phyloP scores from a whole-genome alignment of 2,797 vertebrate genomes.

The Sebastes cheni region DNA sequence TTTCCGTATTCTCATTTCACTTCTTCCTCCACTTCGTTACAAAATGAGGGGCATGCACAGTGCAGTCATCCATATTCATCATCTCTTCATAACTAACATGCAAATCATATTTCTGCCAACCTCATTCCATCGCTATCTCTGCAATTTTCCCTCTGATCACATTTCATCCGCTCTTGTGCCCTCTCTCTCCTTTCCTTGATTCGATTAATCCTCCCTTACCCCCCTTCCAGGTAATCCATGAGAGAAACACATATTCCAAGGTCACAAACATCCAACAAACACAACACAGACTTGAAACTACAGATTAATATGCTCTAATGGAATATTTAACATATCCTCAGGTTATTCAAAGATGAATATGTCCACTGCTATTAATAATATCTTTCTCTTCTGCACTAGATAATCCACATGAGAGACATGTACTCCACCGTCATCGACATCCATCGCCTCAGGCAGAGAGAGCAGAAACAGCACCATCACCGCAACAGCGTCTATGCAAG shows the following conservation, averaged over 20 bases:
- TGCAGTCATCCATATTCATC: constrained; percentile 54
- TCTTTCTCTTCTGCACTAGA: constrained; percentile 55
- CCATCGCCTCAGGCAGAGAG: constrained; percentile 90
- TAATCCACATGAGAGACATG: constrained; percentile 99
- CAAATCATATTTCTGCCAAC: constrained; percentile 51
- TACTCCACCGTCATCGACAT: constrained; percentile 99
- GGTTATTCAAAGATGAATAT: neutral
- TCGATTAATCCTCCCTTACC: constrained; percentile 29
- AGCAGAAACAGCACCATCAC: constrained; percentile 85
- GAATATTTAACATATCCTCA: neutral
- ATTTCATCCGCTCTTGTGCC: constrained; percentile 45
- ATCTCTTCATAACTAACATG: constrained; percentile 29
- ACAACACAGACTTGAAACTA: neutral
- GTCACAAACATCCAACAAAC: constrained; percentile 85
- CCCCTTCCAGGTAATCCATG: constrained; percentile 81
- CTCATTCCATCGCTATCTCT: constrained; percentile 32
- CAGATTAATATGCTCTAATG: neutral
- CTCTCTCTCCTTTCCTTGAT: constrained; percentile 36
- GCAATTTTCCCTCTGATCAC: constrained; percentile 51
- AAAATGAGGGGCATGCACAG: constrained; percentile 5
- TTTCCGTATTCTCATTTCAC: neutral
- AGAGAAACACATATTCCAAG: constrained; percentile 89
- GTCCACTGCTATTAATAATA: neutral
- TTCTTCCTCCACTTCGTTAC: neutral
- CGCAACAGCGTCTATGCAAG: constrained; percentile 73